Conservation (phyloP, 2,888 invertebrate genomes). For the Lumbricus terrestris region DNA sequence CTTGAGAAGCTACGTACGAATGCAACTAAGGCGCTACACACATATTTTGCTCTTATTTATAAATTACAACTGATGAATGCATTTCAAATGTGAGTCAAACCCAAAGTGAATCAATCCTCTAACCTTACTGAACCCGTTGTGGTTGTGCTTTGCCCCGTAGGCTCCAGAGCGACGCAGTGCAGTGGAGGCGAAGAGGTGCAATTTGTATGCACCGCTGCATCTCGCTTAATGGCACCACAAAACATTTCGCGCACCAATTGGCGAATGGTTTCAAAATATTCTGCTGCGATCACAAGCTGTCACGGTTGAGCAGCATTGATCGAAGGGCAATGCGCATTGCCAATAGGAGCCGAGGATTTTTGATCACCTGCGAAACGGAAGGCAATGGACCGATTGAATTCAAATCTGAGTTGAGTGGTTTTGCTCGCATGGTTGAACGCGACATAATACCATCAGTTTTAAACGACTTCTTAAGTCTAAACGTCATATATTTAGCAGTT, state of each 20-base stretch:
- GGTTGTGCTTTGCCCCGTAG: neutral
- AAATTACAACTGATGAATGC: too few species aligned
- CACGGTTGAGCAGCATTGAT: neutral
- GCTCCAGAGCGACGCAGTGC: neutral
- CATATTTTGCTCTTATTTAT: neutral
- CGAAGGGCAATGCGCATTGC: neutral
- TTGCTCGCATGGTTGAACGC: neutral
- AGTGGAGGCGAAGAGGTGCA: neutral
- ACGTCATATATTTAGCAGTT: neutral
- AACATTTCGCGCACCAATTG: neutral
- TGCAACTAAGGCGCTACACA: neutral
- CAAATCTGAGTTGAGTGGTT: neutral
- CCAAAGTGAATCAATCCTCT: neutral
- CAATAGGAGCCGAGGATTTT: neutral
- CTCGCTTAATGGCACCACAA: neutral
- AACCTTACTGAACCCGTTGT: neutral
- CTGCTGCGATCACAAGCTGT: neutral
- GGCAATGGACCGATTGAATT: neutral
- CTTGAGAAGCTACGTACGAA: too few species aligned
- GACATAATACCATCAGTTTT: neutral
- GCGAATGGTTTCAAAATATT: slow-evolving; percentile 4
- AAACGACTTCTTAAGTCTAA: too few species aligned
- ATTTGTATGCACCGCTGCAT: slow-evolving; percentile 3
- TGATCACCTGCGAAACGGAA: neutral
- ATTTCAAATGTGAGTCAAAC: neutral